Conservation (phyloP, 1,140 invertebrate genomes). For the Andricus grossulariae region DNA sequence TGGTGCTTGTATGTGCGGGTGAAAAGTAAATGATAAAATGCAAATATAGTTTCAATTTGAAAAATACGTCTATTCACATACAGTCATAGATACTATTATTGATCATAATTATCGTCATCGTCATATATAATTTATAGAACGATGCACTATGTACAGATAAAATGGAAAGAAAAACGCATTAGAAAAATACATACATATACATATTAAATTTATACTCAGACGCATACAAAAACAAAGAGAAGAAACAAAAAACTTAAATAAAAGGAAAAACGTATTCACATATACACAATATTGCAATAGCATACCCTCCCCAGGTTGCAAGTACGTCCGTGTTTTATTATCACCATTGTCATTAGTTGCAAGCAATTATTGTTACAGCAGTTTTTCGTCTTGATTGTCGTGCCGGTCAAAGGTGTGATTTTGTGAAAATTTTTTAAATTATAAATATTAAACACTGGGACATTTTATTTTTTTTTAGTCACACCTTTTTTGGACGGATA, state of each 20-base stretch:
- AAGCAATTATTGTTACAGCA: constrained; percentile 60
- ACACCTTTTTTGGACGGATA: constrained; percentile 22
- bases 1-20: constrained; percentile 40
- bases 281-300: constrained; percentile 53
- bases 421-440: background rate
- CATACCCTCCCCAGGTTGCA: constrained; percentile 69
- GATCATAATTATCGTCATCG: constrained; percentile 46
- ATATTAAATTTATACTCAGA: constrained; percentile 53
- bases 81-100: constrained; percentile 47
- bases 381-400: constrained; percentile 3
- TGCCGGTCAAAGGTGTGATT: constrained; percentile 7
- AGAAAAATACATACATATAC: constrained; percentile 49
- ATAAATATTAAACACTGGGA: too few relatives aligned
- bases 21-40: constrained; percentile 68
- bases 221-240: constrained; percentile 47
- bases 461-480: too few relatives aligned
- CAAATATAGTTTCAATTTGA: constrained; percentile 62
- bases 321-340: constrained; percentile 60
- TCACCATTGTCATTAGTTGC: constrained; percentile 61
- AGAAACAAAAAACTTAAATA: constrained; percentile 40
- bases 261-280: constrained; percentile 46
- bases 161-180: constrained; percentile 45
- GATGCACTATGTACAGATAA: constrained; percentile 33
- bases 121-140: constrained; percentile 56
- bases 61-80: constrained; percentile 70